Base-by-base conservation (phyloP, 2,797 vertebrate genomes). In the Aphelocoma californica region DNA sequence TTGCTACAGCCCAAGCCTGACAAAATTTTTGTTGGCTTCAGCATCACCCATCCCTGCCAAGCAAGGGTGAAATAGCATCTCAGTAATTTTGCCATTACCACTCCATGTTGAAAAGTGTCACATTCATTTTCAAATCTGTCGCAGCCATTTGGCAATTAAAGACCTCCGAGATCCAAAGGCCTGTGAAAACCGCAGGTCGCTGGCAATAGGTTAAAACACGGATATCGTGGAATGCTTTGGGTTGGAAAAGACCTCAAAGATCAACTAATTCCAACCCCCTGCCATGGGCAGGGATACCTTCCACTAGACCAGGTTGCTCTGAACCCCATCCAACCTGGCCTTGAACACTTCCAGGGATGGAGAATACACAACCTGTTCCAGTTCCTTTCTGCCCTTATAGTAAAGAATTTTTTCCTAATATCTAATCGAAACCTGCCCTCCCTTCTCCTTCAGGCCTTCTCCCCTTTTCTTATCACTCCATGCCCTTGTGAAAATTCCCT, bases 1-100 rank as follows among this genome's bases (percentile, higher is more conserved):
- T 75, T 1, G 0, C 42, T 72, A 24, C 48, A 81, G 66, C 62
- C 24, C 56, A 42, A 88, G 48, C 42, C 71, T 86, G 81, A 92
- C 53, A 81, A 91, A 70, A 88, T 82, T 92, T 93, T 84, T 31
- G 5, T 85, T 96, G 94, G 87, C 88, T 92, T 75, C 88, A 88
- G 60, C 64, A 21, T 4, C 40, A 18, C 56, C 70, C 2, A 0
- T n/a, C 67, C 15, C 44, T 82, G 94, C 95, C 93, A 95, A 95
- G 81, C 62, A 53, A 28, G 74, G 67, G 60, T 79, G 93, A 93
- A 95, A 93, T 1, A 82, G 81, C 78, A 81, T 82, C 90, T 73
- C 74, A 45, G 86, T 62, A 36, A 88, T 88, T 85, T 40, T 73
- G 81, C 81, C 56, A 32, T 85, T 79, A 75, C 40, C 38, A 65